Evolutionary conservation across 2,797 vertebrate genomes (phyloP).

Genomic region (Catamblyrhynchus diadema): DNA sequence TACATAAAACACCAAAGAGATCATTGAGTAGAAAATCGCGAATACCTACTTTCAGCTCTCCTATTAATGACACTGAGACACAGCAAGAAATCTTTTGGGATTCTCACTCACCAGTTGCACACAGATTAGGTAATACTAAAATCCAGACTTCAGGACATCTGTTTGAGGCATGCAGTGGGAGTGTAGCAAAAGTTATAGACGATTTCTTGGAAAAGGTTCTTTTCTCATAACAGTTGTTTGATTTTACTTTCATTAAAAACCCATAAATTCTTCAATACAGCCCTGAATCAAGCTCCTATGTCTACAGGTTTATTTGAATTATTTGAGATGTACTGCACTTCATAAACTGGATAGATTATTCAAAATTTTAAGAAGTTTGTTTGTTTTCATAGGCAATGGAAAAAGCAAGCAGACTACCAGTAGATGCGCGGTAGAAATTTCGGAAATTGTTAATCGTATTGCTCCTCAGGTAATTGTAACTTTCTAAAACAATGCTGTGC

Average conservation of each 20-base stretch:
- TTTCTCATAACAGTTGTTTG: neutral
- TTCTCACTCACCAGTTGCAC: slow-evolving; percentile 84
- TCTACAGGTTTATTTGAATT: neutral
- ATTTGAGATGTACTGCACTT: neutral
- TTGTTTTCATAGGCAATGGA: slow-evolving; percentile 68
- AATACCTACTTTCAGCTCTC: slow-evolving; percentile 77
- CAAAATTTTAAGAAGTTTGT: neutral
- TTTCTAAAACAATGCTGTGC: neutral
- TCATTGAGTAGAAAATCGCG: slow-evolving; percentile 54
- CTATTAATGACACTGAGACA: slow-evolving; percentile 81
- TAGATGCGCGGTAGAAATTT: slow-evolving; percentile 73
- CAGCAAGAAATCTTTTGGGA: slow-evolving; percentile 97
- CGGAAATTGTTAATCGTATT: slow-evolving; percentile 82
- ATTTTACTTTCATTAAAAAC: neutral
- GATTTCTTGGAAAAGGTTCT: neutral
- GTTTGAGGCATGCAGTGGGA: neutral
- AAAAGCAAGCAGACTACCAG: slow-evolving; percentile 50
- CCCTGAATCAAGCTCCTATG: neutral
- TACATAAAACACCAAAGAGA: slow-evolving; percentile 75
- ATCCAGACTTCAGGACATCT: neutral
- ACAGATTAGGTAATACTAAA: slow-evolving; percentile 74
- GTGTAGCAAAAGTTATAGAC: neutral
- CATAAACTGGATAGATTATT: neutral
- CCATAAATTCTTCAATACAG: neutral
- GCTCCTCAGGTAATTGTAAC: slow-evolving; percentile 79